Evolutionary conservation across 2,113 vertebrate genomes (phyloP), one percentile per base, ranked within the genome.

Genomic region (Formicarius rufipectus): DNA sequence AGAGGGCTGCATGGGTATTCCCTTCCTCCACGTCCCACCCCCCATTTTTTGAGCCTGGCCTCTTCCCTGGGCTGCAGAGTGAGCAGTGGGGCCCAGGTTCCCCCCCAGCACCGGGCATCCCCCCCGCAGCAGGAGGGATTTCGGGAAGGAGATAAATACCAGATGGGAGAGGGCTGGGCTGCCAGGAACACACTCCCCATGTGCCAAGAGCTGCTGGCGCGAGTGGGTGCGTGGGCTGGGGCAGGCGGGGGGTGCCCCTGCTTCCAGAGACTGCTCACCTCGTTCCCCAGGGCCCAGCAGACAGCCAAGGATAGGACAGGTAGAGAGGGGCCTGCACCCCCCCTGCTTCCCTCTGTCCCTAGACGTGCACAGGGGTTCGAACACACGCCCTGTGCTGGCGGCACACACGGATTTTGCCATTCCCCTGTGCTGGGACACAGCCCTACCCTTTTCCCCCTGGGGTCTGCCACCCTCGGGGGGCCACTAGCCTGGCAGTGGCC

Each of bases 131-230:
- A 45, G 64, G 81, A 96, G 93, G 89, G 89, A 94, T 97, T 94
- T 96, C 87, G 39, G 94, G 88, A 95, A 96, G 86, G 64, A 89
- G 88, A 91, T 91, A 96, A 96, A 96, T 91, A 95, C 88, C 93
- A 97, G 93, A 93, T 96, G 96, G 93, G 80, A 89, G 91, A 92
- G 66, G 84, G 79, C 74, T 0, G 37, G 95, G 90, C 92, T 96
- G 96, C 92, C 97, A 96, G 96, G 95, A 97, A 95, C 90, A 89
- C 66, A 68, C 52, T 94, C 44, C 73, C 77, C 0, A 8, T 2
- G 9, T 96, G 94, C 94, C 89, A 96, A 95, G 86, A 97, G 92
- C 79, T 94, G 82, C 89, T 96, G 93, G 95, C 84, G 1, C 24
- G 33, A 94, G 92, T 88, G 76, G 94, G 87, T 0, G 81, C 28